Conservation (phyloP, 2,888 invertebrate genomes). For the Resseliella maxima region DNA sequence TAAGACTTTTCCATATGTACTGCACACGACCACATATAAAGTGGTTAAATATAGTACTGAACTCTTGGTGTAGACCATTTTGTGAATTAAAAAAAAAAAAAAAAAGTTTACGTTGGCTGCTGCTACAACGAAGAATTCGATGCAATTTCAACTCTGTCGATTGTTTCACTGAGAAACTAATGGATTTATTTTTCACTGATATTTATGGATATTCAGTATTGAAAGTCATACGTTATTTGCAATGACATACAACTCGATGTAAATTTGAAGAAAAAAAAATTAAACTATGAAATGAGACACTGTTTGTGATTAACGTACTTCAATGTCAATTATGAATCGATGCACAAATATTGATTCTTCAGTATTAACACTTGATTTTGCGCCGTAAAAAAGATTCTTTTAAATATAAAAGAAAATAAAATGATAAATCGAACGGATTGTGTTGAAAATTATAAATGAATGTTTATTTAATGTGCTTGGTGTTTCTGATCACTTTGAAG, state of each 20-base stretch:
- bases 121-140: no score
- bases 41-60: slow-evolving; percentile 16
- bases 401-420: not conserved
- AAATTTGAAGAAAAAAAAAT: not conserved
- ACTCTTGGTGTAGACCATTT: slow-evolving; percentile 32
- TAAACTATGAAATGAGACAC: not conserved
- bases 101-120: no score
- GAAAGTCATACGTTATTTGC: not conserved
- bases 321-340: slow-evolving; percentile 22
- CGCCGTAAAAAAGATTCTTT: not conserved
- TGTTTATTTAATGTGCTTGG: no score
- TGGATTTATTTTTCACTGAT: not conserved
- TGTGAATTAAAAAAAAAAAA: not conserved
- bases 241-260: not conserved
- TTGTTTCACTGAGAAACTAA: not conserved
- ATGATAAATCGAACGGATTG: not conserved
- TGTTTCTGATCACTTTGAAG: no score
- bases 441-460: not conserved
- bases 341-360: slow-evolving; percentile 45
- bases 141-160: not conserved
- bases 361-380: slow-evolving; percentile 38
- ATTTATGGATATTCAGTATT: not conserved
- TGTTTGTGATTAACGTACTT: not conserved
- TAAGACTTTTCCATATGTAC: slow-evolving; percentile 31
- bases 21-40: not conserved